Conservation (phyloP, 92 coral and sea anemone genomes). For the Parazoanthus atlanticus region DNA sequence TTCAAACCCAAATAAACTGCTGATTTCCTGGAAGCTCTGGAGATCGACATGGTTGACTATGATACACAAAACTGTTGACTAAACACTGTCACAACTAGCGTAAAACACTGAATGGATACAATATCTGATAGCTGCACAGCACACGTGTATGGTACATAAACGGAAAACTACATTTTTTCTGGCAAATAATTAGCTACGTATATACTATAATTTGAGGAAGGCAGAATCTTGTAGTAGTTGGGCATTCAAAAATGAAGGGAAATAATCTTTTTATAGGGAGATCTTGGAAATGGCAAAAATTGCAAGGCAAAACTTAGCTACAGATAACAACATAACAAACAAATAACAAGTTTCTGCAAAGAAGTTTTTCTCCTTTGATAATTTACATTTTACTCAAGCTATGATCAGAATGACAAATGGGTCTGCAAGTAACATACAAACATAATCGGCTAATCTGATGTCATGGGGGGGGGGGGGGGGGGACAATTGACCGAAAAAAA, state of each 20-base stretch:
- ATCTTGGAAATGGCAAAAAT: neutral
- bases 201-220: neutral
- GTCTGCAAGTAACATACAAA: neutral
- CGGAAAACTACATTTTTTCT: neutral
- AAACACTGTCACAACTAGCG: no score
- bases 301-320: constrained; percentile 38
- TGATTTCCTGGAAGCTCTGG: no score
- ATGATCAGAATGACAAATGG: constrained; percentile 6
- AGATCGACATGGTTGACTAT: no score
- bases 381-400: neutral
- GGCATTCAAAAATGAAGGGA: neutral
- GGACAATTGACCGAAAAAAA: no score
- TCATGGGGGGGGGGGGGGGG: neutral
- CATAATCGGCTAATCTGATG: neutral
- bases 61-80: no score
- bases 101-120: neutral
- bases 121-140: neutral
- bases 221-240: neutral
- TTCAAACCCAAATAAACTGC: no score
- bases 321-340: neutral
- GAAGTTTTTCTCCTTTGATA: neutral
- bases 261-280: no score
- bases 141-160: neutral
- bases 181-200: neutral
- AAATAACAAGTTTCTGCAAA: neutral